A percentile compares a stretch with the other conserved stretches of the same genome.
Conservation (phyloP, 2,888 invertebrate genomes). For the Plagiodera versicolora region DNA sequence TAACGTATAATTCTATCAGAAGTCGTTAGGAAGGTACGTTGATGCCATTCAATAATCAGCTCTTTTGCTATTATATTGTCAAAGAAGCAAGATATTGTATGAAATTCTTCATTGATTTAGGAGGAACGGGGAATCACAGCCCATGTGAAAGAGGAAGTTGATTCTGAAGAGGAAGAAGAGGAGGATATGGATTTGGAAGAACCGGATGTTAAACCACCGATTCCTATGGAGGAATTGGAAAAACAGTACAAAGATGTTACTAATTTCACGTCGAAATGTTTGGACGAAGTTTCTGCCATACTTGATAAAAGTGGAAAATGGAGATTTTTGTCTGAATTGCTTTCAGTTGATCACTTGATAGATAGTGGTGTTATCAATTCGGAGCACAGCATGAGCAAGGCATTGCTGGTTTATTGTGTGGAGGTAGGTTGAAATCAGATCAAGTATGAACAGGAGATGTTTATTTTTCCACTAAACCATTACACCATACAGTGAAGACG, state of each 20-base stretch:
- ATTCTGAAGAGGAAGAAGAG: conserved; percentile 46
- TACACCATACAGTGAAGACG: too few relatives aligned
- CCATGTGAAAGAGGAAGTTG: conserved; percentile 58
- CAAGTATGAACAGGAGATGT: too few relatives aligned
- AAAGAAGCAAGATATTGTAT: too few relatives aligned
- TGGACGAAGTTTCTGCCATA: conserved; percentile 56
- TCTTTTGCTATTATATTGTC: too few relatives aligned
- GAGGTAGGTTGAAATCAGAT: conserved; percentile 42
- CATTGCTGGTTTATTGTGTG: conserved; percentile 62
- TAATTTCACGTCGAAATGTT: conserved; percentile 46
- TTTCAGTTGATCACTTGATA: conserved; percentile 56
- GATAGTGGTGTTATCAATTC: conserved; percentile 57
- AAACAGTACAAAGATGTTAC: conserved; percentile 39
- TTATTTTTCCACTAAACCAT: too few relatives aligned
- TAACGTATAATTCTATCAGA: too few relatives aligned
- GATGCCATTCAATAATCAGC: too few relatives aligned
- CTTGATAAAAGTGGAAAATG: conserved; percentile 63
- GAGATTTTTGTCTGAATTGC: conserved; percentile 60
- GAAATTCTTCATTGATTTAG: conserved; percentile 36
- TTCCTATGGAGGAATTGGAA: conserved; percentile 44
- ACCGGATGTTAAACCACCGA: conserved; percentile 33
- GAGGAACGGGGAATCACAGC: conserved; percentile 56
- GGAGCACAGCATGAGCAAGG: conserved; percentile 58
- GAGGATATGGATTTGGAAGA: conserved; percentile 40
- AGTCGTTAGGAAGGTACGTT: too few relatives aligned